phyloP scores from a whole-genome alignment of 1,140 invertebrate species.

The Glossosoma conforme region DNA sequence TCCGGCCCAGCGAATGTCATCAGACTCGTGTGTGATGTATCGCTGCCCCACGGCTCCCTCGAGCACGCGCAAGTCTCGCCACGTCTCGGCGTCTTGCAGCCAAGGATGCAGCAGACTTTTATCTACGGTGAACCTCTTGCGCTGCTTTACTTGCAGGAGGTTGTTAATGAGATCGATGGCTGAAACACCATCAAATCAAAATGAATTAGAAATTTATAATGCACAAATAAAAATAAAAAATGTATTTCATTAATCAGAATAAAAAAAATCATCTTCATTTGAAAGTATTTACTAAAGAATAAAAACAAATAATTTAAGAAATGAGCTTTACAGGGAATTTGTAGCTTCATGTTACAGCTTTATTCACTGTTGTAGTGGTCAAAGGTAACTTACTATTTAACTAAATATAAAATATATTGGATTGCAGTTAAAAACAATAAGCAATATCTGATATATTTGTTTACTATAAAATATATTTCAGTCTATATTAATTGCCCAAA shows the following conservation, averaged over 20 bases:
- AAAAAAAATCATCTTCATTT: not conserved
- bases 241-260: slow-evolving; percentile 12
- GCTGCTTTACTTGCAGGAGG: slow-evolving; percentile 96
- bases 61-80: slow-evolving; percentile 87
- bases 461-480: too few relatives aligned
- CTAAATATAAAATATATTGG: too few relatives aligned
- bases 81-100: slow-evolving; percentile 94
- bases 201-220: slow-evolving; percentile 13
- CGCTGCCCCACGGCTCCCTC: slow-evolving; percentile 79
- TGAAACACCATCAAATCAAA: slow-evolving; percentile 38
- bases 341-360: too few relatives aligned
- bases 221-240: slow-evolving; percentile 13
- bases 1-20: slow-evolving; percentile 85
- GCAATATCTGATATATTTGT: too few relatives aligned
- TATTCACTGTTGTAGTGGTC: too few relatives aligned
- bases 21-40: slow-evolving; percentile 94
- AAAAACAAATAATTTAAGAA: too few relatives aligned
- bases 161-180: slow-evolving; percentile 98
- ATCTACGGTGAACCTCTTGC: slow-evolving; percentile 94
- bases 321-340: too few relatives aligned
- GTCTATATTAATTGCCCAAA: too few relatives aligned
- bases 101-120: slow-evolving; percentile 93
- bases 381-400: too few relatives aligned
- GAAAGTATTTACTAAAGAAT: not conserved
- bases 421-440: too few relatives aligned